Base-by-base conservation (phyloP, 2,888 invertebrate genomes). In the Stenchaetothrips biformis region DNA sequence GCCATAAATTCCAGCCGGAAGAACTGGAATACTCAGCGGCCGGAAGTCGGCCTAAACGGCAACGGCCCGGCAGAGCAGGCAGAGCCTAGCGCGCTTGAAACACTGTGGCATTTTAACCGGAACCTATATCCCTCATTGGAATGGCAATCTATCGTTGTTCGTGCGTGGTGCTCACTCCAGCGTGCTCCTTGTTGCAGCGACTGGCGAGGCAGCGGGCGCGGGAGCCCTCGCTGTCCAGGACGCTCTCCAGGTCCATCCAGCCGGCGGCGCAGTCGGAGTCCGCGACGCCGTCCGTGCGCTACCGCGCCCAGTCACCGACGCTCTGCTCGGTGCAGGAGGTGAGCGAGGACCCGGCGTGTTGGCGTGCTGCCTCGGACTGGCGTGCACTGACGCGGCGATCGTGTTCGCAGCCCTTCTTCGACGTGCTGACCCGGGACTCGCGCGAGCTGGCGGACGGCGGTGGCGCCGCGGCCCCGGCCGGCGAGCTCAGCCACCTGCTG, bases 241-340 rank as follows among this genome's bases (percentile, higher is more conserved):
- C n/a, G 67, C 67, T 74, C 25, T 74, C 67, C 9, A n/a, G 67
- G 67, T 74, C 67, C 25, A 74, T 74, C 67, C 67, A 74, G 67
- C 67, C 67, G 67, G 11, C n/a, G 67, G 21, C 25, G 67, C 67
- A 21, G 67, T 21, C 18, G 67, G 21, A n/a, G 67, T 7, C 67
- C 21, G 37, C 37, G 37, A 37, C 37, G 37, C 37, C 37, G 37
- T 37, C 37, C 1, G 37, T 37, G 37, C 37, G 37, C 37, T 37
- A 37, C 37, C 37, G 37, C 37, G 37, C 37, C 37, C 37, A 37
- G 21, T 74, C 67, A 25, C 67, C 67, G 9, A 74, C 67, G 21
- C 9, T 74, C 67, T 25, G 67, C 67, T 74, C 67, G 67, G 25
- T 74, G 67, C 67, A 74, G 21, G 67, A 74, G 67, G 67, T 74